Evolutionary conservation across 2,797 vertebrate genomes (phyloP).

Genomic region (Sebastiscus tertius): DNA sequence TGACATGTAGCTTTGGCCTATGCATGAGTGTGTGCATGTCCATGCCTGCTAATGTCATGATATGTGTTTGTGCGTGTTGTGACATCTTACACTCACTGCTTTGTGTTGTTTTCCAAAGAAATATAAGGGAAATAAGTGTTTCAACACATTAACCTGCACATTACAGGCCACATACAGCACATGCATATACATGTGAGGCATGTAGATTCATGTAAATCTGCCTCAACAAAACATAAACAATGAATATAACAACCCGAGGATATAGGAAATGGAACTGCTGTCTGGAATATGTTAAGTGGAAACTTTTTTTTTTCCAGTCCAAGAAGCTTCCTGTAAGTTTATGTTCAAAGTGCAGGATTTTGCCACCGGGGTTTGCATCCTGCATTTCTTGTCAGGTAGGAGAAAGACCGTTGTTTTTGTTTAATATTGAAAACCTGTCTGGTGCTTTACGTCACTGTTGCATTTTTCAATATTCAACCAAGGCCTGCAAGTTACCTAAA

Average conservation of each 20-base stretch:
- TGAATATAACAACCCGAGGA: not conserved
- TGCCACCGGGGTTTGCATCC: too few relatives aligned
- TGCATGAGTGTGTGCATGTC: not conserved
- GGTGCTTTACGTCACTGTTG: too few relatives aligned
- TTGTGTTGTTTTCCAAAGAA: conserved; percentile 14
- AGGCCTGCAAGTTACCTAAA: not conserved
- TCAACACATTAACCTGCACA: not conserved
- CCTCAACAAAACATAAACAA: not conserved
- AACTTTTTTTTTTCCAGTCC: not conserved
- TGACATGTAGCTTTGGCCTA: not conserved
- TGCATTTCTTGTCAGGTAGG: not conserved
- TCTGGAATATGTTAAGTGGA: not conserved
- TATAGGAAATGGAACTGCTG: not conserved
- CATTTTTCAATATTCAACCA: not conserved
- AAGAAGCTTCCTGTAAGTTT: not conserved
- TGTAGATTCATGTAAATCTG: not conserved
- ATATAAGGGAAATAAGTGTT: conserved; percentile 10
- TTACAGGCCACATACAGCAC: not conserved
- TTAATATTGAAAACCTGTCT: not conserved
- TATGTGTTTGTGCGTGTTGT: not conserved
- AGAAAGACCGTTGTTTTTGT: not conserved
- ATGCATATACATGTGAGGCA: not conserved
- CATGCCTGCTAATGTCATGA: not conserved
- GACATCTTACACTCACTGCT: not conserved
- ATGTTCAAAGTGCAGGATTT: not conserved